A percentile compares a stretch with the other conserved stretches of the same genome.
These are phyloP conservation scores for Thalassophryne amazonica DNA, from an alignment of 2,797 vertebrate genomes.

Conservation along the genomic window DNA sequence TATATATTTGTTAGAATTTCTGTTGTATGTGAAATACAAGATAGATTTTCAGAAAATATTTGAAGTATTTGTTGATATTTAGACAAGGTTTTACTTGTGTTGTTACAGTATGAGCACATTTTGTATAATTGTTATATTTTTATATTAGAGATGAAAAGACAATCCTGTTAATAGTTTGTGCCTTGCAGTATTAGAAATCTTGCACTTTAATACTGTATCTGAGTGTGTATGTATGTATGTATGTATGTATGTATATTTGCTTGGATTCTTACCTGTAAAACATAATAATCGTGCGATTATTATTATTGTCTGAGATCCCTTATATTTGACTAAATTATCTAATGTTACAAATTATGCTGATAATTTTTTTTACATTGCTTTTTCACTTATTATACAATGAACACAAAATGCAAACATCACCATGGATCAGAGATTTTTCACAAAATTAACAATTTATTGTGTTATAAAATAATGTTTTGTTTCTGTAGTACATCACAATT, in stretches of 20 bases:
- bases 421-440: too few relatives aligned
- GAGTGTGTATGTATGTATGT: too few relatives aligned
- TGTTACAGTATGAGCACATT: conserved; percentile 60
- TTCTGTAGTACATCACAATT: too few relatives aligned
- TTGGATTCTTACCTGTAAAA: conserved; percentile 18
- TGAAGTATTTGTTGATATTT: conserved; percentile 59
- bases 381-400: conserved; percentile 1
- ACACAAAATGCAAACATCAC: too few relatives aligned
- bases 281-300: conserved; percentile 2
- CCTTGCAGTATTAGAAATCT: conserved; percentile 78
- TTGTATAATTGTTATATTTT: conserved; percentile 65
- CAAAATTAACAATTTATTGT: too few relatives aligned
- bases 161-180: conserved; percentile 72
- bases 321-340: conserved; percentile 3
- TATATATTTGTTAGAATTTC: conserved; percentile 64
- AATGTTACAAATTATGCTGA: not conserved
- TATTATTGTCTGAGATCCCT: conserved; percentile 9
- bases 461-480: too few relatives aligned
- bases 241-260: conserved; percentile 30
- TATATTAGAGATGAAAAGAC: conserved; percentile 59
- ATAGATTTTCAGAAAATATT: conserved; percentile 57
- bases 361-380: conserved; percentile 12
- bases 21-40: conserved; percentile 50
- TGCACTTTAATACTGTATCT: conserved; percentile 70
- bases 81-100: conserved; percentile 83